Base-by-base conservation (phyloP, 2,113 vertebrate genomes). In the Cavia porcellus region DNA sequence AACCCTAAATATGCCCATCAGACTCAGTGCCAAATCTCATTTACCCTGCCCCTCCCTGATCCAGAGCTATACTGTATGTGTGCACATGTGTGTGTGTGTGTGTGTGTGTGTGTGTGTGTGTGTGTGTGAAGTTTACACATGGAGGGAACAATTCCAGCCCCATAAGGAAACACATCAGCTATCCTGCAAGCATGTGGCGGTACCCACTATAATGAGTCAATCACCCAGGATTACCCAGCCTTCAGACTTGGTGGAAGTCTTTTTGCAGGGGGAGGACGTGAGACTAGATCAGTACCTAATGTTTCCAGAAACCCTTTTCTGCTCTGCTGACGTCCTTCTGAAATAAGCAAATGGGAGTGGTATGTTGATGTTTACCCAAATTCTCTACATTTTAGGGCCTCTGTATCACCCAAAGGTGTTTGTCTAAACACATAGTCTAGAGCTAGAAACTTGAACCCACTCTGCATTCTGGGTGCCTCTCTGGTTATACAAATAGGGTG, bases 131-230 rank as follows among this genome's bases (percentile, higher is more conserved):
- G 38, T 68, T 7, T 9, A 35, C 38, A 62, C 13, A 62, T 0
- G 5, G 38, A 47, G 77, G 12, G 8, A 32, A 57, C 13, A 5
- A 19, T 57, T 62, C 52, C 52, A 90, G 86, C n/a, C 75, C 50
- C 19, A 35, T 2, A 55, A 79, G 77, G 62, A 95, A 89, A 24
- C 7, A 0, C 19, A 62, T 15, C 66, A 84, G 59, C 75, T 90
- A 89, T 94, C 93, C 88, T 94, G 86, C 62, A 70, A 97, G 47
- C 84, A 84, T 30, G 55, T 94, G 81, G 24, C 64, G 86, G 75
- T 62, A 62, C 38, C n/a, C 85, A 30, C 38, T 57, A 22, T 30
- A 84, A 87, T 59, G 92, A 94, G 45, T 62, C 64, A 94, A 8
- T 86, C 50, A 82, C 75, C 62, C 70, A 64, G 84, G 38, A 62